Evolutionary conservation across 2,888 invertebrate genomes (phyloP), one percentile per base, ranked within the genome.

Genomic region (Drosophila infuscata): DNA sequence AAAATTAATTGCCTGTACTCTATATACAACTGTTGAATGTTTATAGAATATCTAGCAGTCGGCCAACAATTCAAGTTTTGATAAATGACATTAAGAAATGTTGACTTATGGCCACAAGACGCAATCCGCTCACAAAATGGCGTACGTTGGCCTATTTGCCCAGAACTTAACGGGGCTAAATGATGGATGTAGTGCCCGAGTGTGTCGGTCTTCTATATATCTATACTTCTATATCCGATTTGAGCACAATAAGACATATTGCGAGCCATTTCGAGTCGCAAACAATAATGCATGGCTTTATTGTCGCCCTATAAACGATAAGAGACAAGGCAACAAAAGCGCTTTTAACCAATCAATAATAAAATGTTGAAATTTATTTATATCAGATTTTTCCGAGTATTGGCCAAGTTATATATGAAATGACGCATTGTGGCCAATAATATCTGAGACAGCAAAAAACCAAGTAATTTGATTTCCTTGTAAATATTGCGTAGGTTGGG

Each of bases 211-310:
- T 51, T 73, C 43, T 58, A 72, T 69, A 60, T 62, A 33, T 56
- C 56, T 57, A 52, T 20, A 62, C 36, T 49, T 69, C 62, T 20
- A 59, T 43, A 57, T 69, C 62, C 35, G n/a, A 62, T 30, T 75
- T 62, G 32, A 72, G 46, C 57, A 12, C 78, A 53, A 76, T 81
- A 76, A 81, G 77, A 68, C 78, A 81, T 30, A 41, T 60, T 48
- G 20, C 52, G 65, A 75, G 74, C 65, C 61, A 9, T 15, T 71
- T 77, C 38, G 35, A 72, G 49, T 57, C 75, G 25, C 25, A 38
- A 41, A 32, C 30, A 64, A 62, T 80, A 76, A 75, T 70, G 54
- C 65, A 70, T 76, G 81, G 77, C 76, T 49, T 60, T 60, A 79
- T 52, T 79, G 59, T 49, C 29, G 38, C 46, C 62, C 63, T 68